Evolutionary conservation across 2,888 invertebrate genomes (phyloP), one percentile per base, ranked within the genome.

Genomic region (Nebria salina): DNA sequence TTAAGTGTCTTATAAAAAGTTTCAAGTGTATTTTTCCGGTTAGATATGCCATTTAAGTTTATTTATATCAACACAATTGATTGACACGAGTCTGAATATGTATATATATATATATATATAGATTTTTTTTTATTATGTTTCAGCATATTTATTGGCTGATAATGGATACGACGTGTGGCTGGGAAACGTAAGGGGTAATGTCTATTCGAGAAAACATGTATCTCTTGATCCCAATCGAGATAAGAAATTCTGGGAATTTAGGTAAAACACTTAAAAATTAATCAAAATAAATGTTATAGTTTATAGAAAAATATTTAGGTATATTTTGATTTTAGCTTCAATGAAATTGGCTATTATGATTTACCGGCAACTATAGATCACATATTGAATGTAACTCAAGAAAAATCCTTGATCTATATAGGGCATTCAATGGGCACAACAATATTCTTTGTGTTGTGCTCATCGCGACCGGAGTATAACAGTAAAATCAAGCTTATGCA

Each of bases 371-470:
- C 89, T 84, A 89, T 94, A 42, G 91, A 94, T 85, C 91, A 91
- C 85, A 90, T 92, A 3, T 86, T 93, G 72, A 86, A 88, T 1
- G 83, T 83, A 26, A 92, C 93, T 0, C 88, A 89, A 0, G 88
- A 90, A 65, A 83, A 88, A 13, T 87, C 90, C 73, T 83, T 94
- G 9, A 89, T 89, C 84, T 93, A 92, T 86, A 87, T 93, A n/a
- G 93, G 93, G 0, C 93, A 93, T 86, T 93, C 92, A 0, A 92
- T 93, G 88, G 93, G 93, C 41, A 89, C 90, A 0, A 88, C 90
- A 7, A 87, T 88, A 81, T 89, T 89, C 83, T 89, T 89, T 82
- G 89, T 90, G n/a, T 85, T 90, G 86, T 86, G 88, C 76, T 89
- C 90, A 0, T 85, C 85, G 68, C 87, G 87, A 9, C 88, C 89